Evolutionary conservation across 2,113 vertebrate species (phyloP).

Genomic region (Phyllostomus discolor): DNA sequence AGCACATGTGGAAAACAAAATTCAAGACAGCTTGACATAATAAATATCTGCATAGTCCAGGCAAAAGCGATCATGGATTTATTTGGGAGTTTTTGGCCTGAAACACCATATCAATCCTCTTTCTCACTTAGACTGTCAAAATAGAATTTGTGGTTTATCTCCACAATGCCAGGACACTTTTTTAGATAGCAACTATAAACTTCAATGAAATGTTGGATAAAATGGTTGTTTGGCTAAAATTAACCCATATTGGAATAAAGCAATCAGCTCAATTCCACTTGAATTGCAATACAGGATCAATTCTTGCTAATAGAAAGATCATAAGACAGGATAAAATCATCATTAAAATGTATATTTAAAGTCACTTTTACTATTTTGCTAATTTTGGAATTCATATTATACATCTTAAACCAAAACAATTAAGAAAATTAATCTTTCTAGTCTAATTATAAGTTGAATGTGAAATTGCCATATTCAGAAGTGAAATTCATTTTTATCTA

Average conservation of each 20-base stretch:
- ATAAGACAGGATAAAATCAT: not conserved
- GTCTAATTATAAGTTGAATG: not conserved
- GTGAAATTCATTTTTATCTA: not conserved
- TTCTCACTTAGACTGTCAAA: not conserved
- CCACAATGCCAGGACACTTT: not conserved
- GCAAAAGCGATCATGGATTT: not conserved
- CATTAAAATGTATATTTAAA: not conserved
- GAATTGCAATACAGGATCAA: not conserved
- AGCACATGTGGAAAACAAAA: slow-evolving; percentile 46
- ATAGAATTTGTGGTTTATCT: not conserved
- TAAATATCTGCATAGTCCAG: slow-evolving; percentile 27
- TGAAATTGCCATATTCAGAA: not conserved
- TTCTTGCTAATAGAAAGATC: not conserved
- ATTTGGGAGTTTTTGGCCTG: not conserved
- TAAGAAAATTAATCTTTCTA: not conserved
- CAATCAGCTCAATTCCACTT: not conserved
- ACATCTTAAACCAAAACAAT: not conserved
- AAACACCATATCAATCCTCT: not conserved
- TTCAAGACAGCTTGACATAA: not conserved
- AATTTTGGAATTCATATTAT: slow-evolving; percentile 4
- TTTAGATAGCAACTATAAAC: not conserved
- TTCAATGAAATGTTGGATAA: not conserved
- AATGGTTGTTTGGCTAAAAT: not conserved
- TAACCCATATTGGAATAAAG: not conserved
- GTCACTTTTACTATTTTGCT: not conserved